phyloP scores from a whole-genome alignment of 92 coral and sea anemone genomes.

The Isaurus tuberculatus region DNA sequence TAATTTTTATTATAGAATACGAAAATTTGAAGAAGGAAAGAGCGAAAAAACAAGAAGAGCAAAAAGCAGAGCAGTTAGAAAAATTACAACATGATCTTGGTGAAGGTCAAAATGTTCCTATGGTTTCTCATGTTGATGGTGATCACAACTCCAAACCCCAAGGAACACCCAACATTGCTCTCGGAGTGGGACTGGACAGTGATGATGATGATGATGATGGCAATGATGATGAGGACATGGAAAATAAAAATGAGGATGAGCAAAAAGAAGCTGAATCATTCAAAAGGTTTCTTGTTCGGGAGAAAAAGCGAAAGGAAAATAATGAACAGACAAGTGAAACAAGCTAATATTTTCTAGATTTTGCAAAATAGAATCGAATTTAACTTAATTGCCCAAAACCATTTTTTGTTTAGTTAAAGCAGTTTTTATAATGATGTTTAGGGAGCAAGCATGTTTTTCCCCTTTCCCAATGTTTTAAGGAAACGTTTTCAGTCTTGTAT shows the following conservation, averaged over 20 bases:
- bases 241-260: conserved; percentile 76
- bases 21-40: conserved; percentile 87
- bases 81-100: conserved; percentile 87
- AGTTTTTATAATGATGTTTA: no score
- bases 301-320: conserved; percentile 46
- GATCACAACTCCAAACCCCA: conserved; percentile 46
- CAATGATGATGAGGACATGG: conserved; percentile 39
- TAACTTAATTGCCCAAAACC: no score
- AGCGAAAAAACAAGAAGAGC: conserved; percentile 60
- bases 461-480: no score
- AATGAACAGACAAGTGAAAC: conserved; percentile 17
- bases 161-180: conserved; percentile 61
- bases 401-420: neutral
- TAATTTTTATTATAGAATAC: conserved; percentile 61
- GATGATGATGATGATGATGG: conserved; percentile 68
- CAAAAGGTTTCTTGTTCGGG: conserved; percentile 80
- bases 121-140: conserved; percentile 57
- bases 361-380: neutral
- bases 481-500: no score
- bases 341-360: neutral
- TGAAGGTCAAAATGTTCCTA: conserved; percentile 81
- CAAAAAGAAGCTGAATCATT: conserved; percentile 87
- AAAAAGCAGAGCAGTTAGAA: conserved; percentile 75
- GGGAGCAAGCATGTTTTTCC: no score
- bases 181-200: conserved; percentile 79